A percentile compares a stretch with the other conserved stretches of the same genome.
Conservation (phyloP, 2,888 invertebrate genomes). For the Lepidocyrtoides sp. region DNA sequence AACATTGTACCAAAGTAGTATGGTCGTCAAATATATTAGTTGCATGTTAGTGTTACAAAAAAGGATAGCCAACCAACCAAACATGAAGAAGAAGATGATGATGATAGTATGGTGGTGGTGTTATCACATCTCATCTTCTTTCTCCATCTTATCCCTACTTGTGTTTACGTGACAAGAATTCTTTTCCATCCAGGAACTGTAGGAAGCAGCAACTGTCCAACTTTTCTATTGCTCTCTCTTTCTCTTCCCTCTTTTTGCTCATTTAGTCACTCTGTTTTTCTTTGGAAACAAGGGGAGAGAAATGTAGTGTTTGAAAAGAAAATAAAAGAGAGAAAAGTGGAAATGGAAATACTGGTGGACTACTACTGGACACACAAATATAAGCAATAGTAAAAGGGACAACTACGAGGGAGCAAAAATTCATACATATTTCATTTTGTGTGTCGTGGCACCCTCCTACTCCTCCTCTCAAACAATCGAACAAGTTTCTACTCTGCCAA, state of each 20-base stretch:
- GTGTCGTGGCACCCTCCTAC: slow-evolving; percentile 27
- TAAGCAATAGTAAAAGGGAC: slow-evolving; percentile 53
- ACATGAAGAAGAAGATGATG: neutral
- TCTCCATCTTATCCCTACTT: slow-evolving; percentile 43
- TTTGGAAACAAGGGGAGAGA: slow-evolving; percentile 12
- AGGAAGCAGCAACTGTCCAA: slow-evolving; percentile 69
- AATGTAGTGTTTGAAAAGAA: neutral
- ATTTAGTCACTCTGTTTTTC: slow-evolving; percentile 51
- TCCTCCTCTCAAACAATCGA: neutral
- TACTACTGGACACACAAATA: neutral
- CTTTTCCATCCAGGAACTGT: slow-evolving; percentile 33
- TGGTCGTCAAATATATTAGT: slow-evolving; percentile 7
- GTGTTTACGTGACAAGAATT: slow-evolving; percentile 68
- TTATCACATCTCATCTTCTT: slow-evolving; percentile 71
- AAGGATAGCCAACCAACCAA: neutral
- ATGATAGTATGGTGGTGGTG: neutral
- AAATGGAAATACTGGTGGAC: neutral
- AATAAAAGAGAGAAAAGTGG: slow-evolving; percentile 5
- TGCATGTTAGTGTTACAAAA: neutral
- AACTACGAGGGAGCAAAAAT: slow-evolving; percentile 36
- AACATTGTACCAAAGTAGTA: neutral
- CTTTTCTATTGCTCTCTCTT: slow-evolving; percentile 11
- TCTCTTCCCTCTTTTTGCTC: slow-evolving; percentile 37
- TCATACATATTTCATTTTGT: slow-evolving; percentile 76
- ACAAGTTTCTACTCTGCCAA: neutral